Base-by-base conservation (phyloP, 2,888 invertebrate species). In the Busseola fusca region DNA sequence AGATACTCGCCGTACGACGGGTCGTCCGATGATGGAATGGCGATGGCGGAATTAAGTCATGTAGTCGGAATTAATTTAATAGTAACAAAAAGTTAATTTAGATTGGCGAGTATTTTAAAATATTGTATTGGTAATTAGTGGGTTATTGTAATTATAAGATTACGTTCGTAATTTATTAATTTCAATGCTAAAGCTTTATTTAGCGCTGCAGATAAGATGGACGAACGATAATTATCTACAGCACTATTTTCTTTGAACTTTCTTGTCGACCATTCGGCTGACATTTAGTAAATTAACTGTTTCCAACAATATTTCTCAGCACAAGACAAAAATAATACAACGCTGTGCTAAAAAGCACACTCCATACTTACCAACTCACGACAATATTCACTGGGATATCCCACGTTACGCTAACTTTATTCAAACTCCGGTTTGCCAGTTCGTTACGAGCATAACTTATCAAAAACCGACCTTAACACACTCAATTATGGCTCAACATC, bases 391-490 rank as follows among this genome's bases (percentile, higher is more conserved):
- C 90, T 92, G 95, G 95, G 93, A 90, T 94, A 94, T 88, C 94
- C 95, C 95, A 91, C 87, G 91, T 94, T 94, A 91, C 94, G 93
- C 88, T 93, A 93, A 90, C 92, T 92, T 91, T 91, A 91, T 92
- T 92, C 91, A 91, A 92, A 91, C 90, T 88, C 84, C 82, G 88
- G 84, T 87, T 84, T 81, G 78, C 78, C 79, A 77, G 74, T 75
- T 80, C 72, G 68, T 74, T 71, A 68, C 73, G 68, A 76, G 48
- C 62, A 74, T 62, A 59, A 80, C 62, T 54, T 56, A 45, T 48
- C 64, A 60, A 89, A 90, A 89, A 78, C 67, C 67, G 58, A 87
- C 88, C 74, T 81, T 90, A 86, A 56, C 0, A 0, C 48, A 3
- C 1, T 5, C 4, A 0, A 0, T 58, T 82, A 91, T 40, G 80